Evolutionary conservation across 2,113 vertebrate species (phyloP).

Genomic region (Notothenia coriiceps): DNA sequence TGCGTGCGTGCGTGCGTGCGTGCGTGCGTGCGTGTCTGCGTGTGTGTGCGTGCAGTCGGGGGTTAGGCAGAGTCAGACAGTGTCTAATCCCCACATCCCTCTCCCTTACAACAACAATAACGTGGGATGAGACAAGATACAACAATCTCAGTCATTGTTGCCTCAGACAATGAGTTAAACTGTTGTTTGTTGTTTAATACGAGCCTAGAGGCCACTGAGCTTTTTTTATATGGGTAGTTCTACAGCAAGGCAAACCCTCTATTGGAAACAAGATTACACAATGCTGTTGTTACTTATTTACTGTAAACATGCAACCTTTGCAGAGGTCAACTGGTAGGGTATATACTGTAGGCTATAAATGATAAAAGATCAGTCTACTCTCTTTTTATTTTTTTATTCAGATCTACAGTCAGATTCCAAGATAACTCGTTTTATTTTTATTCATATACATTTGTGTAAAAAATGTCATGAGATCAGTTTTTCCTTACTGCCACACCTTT

Average conservation of each 20-base stretch:
- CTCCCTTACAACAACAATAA: slow-evolving; percentile 64
- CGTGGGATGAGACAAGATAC: slow-evolving; percentile 61
- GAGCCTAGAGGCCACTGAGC: slow-evolving; percentile 26
- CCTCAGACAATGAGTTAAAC: slow-evolving; percentile 63
- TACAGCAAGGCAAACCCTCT: background rate
- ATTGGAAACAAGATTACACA: slow-evolving; percentile 1
- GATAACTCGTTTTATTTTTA: background rate
- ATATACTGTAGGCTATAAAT: no score
- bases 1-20: background rate
- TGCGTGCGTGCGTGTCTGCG: background rate
- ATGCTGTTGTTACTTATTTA: background rate
- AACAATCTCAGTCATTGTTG: slow-evolving; percentile 73
- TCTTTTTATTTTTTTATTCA: background rate
- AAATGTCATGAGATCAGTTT: background rate
- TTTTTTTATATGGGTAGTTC: slow-evolving; percentile 11
- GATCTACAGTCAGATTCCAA: background rate
- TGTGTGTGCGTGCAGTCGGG: slow-evolving; percentile 26
- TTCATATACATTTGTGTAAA: background rate
- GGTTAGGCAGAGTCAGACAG: slow-evolving; percentile 62
- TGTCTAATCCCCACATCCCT: slow-evolving; percentile 71
- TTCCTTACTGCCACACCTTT: slow-evolving; percentile 9
- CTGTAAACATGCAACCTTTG: background rate
- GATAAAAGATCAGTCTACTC: background rate
- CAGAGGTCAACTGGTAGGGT: background rate
- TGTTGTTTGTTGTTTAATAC: slow-evolving; percentile 37